A percentile compares a stretch with the other conserved stretches of the same genome.
These are phyloP conservation scores for Luperina testacea DNA, from an alignment of 2,888 invertebrate genomes.

Conservation along the genomic window DNA sequence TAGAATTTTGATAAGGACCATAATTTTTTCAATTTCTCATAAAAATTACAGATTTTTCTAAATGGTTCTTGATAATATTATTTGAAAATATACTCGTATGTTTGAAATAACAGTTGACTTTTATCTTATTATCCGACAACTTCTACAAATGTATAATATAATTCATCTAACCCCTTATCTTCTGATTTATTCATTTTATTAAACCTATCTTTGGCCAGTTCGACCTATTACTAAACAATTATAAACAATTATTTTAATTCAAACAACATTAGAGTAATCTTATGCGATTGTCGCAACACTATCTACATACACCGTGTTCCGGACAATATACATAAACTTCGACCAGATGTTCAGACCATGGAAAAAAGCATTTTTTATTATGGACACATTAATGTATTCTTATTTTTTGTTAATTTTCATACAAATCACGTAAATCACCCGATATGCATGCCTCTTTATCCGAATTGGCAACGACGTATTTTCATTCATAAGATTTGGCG, in stretches of 20 bases:
- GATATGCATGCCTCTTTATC: too few relatives aligned
- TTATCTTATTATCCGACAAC: conserved; percentile 36
- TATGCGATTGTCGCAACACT: conserved; percentile 45
- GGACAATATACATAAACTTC: too few relatives aligned
- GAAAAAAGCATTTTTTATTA: too few relatives aligned
- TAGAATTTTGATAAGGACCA: conserved; percentile 12
- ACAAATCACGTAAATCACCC: too few relatives aligned
- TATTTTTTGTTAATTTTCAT: too few relatives aligned
- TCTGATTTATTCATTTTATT: conserved; percentile 50
- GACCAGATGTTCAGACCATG: too few relatives aligned
- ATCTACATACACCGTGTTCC: conserved; percentile 9
- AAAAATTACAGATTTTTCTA: not conserved
- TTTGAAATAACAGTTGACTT: conserved; percentile 31
- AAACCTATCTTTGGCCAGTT: conserved; percentile 76
- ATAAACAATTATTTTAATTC: conserved; percentile 35
- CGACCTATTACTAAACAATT: conserved; percentile 74
- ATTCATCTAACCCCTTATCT: conserved; percentile 55
- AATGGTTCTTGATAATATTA: not conserved
- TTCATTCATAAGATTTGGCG: too few relatives aligned
- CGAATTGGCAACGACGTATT: too few relatives aligned
- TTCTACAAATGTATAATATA: conserved; percentile 43
- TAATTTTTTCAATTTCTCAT: not conserved
- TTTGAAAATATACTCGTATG: conserved; percentile 22
- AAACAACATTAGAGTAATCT: conserved; percentile 37
- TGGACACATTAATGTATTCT: too few relatives aligned